Evolutionary conservation across 1,140 invertebrate genomes (phyloP).

Genomic region (Drosophila subpulchrella): DNA sequence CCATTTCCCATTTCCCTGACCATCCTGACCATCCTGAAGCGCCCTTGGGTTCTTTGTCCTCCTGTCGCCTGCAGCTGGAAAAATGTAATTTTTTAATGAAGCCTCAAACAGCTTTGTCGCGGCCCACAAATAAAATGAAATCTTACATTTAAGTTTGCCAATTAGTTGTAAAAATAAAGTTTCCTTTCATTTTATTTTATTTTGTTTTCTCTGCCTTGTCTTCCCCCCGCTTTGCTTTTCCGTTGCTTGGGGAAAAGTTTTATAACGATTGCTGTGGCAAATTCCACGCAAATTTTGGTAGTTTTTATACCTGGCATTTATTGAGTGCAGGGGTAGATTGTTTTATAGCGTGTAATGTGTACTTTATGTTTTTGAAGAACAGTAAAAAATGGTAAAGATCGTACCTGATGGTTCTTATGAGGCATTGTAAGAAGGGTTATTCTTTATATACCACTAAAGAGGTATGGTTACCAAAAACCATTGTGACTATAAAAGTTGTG

Average conservation of each 20-base stretch:
- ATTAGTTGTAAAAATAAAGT: constrained; percentile 84
- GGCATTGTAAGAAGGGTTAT: background rate
- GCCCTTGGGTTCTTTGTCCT: constrained; percentile 8
- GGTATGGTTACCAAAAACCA: background rate
- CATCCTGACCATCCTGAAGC: background rate
- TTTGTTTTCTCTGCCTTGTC: constrained; percentile 30
- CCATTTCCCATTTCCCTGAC: background rate
- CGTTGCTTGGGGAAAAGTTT: constrained; percentile 51
- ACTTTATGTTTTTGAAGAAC: background rate
- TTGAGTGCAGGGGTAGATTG: background rate
- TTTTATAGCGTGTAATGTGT: constrained; percentile 8
- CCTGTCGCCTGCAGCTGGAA: constrained; percentile 48
- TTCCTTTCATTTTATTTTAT: constrained; percentile 51
- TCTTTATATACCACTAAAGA: background rate
- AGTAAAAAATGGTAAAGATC: background rate
- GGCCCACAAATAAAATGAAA: constrained; percentile 76
- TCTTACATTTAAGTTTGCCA: constrained; percentile 84
- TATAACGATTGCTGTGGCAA: constrained; percentile 71
- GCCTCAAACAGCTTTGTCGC: constrained; percentile 72
- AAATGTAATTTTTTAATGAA: constrained; percentile 81
- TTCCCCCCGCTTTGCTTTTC: background rate
- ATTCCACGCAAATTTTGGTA: constrained; percentile 73
- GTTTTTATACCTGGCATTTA: constrained; percentile 33
- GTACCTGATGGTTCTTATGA: background rate
- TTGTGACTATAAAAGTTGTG: background rate